Percentiles rank a stretch among this genome's conserved stretches.
phyloP scores from a whole-genome alignment of 2,113 vertebrate species.

The Dicrurus megarhynchus region DNA sequence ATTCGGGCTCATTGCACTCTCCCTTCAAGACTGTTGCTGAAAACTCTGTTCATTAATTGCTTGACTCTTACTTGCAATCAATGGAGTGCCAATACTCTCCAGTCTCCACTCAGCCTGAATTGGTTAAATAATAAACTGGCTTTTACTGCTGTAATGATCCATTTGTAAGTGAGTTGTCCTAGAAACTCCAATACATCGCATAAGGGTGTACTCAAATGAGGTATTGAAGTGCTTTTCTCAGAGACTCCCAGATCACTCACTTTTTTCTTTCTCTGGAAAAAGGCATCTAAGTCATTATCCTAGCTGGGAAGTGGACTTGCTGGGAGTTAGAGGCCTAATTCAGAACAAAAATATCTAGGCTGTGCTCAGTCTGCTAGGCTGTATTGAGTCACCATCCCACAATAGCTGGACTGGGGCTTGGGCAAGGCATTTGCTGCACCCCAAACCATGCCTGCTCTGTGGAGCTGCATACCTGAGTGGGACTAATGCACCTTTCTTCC shows the following conservation, averaged over 20 bases:
- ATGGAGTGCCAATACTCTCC: conserved; percentile 39
- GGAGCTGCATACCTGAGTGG: accelerated
- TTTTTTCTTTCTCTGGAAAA: conserved; percentile 9
- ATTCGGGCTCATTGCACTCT: not conserved
- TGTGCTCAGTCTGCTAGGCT: not conserved
- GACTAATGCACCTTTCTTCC: not conserved
- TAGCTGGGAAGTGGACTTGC: not conserved
- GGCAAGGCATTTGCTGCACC: not conserved
- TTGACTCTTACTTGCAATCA: conserved; percentile 50
- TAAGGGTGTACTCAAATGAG: conserved; percentile 40
- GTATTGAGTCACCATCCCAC: not conserved
- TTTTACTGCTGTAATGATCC: conserved; percentile 43
- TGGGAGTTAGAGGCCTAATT: not conserved
- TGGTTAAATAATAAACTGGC: conserved; percentile 59
- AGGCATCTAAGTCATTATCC: not conserved
- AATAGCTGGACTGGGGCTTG: not conserved
- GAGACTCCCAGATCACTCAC: not conserved
- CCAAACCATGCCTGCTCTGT: not conserved
- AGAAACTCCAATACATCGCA: conserved; percentile 14
- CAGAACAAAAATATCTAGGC: not conserved
- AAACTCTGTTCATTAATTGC: conserved; percentile 62
- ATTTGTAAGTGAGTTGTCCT: conserved; percentile 47
- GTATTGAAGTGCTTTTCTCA: conserved; percentile 22
- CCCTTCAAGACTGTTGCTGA: conserved; percentile 13
- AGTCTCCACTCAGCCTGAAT: conserved; percentile 34